Base-by-base conservation (phyloP, 1,140 invertebrate species). In the Chelonus insularis region DNA sequence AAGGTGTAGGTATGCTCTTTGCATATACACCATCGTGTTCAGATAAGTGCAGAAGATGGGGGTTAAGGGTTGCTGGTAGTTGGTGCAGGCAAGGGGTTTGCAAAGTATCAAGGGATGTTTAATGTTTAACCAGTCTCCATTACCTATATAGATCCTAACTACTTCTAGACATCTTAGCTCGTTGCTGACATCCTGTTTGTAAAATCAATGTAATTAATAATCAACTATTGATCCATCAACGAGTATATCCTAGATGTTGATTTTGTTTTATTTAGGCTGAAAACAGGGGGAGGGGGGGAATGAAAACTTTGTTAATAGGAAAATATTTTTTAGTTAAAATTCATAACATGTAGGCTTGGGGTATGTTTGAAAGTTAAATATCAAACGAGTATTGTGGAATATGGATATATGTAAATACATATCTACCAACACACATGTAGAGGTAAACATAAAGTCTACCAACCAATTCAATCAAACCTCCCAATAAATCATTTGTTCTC, bases 51-150 rank as follows among this genome's bases (percentile, higher is more conserved):
- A 16, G 7, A 29, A 29, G 25, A 29, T 29, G 25, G 14, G 6
- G 16, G 8, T 14, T 43, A 18, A 14, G 16, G 7, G 14, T 39
- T 16, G 12, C 8, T 14, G 16, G 8, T 16, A 18, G 41, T 39
- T 43, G 14, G 3, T 16, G 41, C 34, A 14, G 8, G 29, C 4
- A 16, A 69, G 68, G 72, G 71, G 71, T 72, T 74, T 72, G 69
- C 64, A 65, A 72, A 69, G 74, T 79, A 78, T 74, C 76, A 74
- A 66, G 76, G 74, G 76, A 77, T 77, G 73, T 63, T 79, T 77
- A 79, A 79, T 79, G 76, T 78, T 79, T 79, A 78, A 79, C 73
- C 65, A 79, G 74, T 70, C 71, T 78, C 77, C 76, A 78, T 79
- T 79, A 79, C 75, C 68, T n/a, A n/a, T 56, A 60, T 37, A 36